A percentile compares a stretch with the other conserved stretches of the same genome.
Conservation (phyloP, 1,140 invertebrate genomes). For the Yoshiicerus persimilis region DNA sequence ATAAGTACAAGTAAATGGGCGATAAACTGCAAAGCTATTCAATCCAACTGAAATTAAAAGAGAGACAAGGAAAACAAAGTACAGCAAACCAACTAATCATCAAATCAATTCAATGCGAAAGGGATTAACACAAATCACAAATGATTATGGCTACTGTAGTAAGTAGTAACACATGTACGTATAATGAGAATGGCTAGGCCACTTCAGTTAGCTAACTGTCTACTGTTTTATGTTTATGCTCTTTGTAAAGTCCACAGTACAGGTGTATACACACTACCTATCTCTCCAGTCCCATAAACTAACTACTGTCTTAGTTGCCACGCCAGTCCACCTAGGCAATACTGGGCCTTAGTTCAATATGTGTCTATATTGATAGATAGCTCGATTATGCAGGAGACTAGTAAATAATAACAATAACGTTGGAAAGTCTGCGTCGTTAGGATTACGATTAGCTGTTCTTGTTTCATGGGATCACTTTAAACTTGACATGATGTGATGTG, state of each 20-base stretch:
- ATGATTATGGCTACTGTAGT: neutral
- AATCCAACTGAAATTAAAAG: neutral
- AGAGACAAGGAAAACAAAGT: neutral
- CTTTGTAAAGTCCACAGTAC: neutral
- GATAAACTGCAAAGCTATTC: neutral
- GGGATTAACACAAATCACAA: conserved; percentile 14
- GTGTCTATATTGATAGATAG: neutral
- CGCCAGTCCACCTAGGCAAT: neutral
- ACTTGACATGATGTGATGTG: neutral
- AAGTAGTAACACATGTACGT: neutral
- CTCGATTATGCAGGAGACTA: neutral
- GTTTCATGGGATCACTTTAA: neutral
- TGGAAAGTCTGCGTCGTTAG: neutral
- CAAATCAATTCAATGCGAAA: neutral
- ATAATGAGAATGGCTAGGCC: neutral
- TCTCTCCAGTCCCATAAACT: neutral
- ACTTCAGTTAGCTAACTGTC: neutral
- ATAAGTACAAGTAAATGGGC: neutral
- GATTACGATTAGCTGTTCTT: neutral
- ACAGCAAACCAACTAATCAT: neutral
- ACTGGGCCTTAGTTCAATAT: neutral
- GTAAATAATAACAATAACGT: neutral
- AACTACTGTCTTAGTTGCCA: neutral
- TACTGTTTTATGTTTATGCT: neutral
- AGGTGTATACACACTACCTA: neutral